Evolutionary conservation across 2,888 invertebrate species (phyloP).

Genomic region (Plebejus melissa): DNA sequence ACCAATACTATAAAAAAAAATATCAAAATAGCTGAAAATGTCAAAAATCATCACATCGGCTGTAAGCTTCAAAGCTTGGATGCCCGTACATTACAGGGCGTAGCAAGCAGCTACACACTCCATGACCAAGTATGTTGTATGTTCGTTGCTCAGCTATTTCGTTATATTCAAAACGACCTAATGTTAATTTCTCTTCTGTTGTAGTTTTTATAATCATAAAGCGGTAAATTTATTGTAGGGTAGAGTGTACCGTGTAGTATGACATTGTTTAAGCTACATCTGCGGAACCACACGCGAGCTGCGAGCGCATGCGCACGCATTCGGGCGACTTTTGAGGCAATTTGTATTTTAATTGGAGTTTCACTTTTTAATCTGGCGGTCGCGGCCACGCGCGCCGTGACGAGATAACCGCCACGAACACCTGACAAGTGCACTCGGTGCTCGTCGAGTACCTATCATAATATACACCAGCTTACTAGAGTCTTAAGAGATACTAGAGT

Average conservation of each 20-base stretch:
- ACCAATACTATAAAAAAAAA: no score
- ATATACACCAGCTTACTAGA: no score
- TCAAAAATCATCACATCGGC: no score
- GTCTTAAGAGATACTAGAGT: no score
- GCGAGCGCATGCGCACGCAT: neutral
- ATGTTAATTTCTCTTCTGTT: neutral
- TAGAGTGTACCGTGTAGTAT: neutral
- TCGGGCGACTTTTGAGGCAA: constrained; percentile 12
- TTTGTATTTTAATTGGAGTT: constrained; percentile 25
- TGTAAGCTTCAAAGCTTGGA: no score
- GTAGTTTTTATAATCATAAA: neutral
- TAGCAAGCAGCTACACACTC: no score
- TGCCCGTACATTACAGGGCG: no score
- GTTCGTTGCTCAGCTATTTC: neutral
- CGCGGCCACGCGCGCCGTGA: constrained; percentile 22
- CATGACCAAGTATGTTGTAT: neutral
- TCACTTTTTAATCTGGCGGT: constrained; percentile 26
- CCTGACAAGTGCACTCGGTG: neutral
- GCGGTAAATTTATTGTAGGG: neutral
- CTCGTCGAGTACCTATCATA: neutral
- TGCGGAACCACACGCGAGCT: neutral
- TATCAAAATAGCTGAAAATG: no score
- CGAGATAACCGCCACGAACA: constrained; percentile 23
- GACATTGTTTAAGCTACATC: neutral
- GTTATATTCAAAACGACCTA: neutral